These are phyloP conservation scores for Campoplex capitator DNA, from an alignment of 2,888 invertebrate species.

Conservation along the genomic window DNA sequence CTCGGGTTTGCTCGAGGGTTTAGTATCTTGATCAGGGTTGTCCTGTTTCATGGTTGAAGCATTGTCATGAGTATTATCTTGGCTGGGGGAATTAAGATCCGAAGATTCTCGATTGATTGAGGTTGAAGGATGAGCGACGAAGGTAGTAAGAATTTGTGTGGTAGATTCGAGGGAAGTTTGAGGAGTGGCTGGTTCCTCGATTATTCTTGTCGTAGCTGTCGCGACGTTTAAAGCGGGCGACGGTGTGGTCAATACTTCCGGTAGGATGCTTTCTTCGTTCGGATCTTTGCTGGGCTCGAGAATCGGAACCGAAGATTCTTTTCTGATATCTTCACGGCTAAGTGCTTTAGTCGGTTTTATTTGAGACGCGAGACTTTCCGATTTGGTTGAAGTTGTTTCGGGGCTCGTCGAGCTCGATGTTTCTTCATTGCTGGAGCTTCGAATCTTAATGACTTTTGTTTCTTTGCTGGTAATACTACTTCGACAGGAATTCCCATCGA, in stretches of 20 bases:
- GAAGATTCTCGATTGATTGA: conserved; percentile 33
- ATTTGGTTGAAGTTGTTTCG: conserved; percentile 71
- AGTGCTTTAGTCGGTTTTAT: conserved; percentile 79
- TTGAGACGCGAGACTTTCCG: conserved; percentile 79
- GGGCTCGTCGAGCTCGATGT: conserved; percentile 71
- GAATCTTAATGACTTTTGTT: conserved; percentile 18
- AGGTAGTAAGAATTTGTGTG: conserved; percentile 59
- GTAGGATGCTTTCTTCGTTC: conserved; percentile 72
- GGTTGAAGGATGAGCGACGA: conserved; percentile 32
- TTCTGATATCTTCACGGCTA: conserved; percentile 75
- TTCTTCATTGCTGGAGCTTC: conserved; percentile 15
- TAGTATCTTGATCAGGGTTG: conserved; percentile 53
- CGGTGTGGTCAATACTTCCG: conserved; percentile 73
- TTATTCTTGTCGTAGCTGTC: conserved; percentile 68
- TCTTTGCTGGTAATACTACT: not conserved
- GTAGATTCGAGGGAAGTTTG: conserved; percentile 69
- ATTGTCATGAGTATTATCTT: conserved; percentile 28
- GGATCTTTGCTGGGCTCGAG: conserved; percentile 76
- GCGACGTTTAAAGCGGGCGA: conserved; percentile 70
- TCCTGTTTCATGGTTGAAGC: conserved; percentile 64
- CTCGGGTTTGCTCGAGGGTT: conserved; percentile 39
- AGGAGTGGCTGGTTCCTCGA: conserved; percentile 70
- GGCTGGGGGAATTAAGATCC: conserved; percentile 6
- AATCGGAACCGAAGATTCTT: conserved; percentile 73
- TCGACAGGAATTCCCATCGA: conserved; percentile 11